A percentile compares a stretch with the other conserved stretches of the same genome.
These are phyloP conservation scores for Actinia tenebrosa DNA, from an alignment of 64 coral and sea anemone species.

Conservation along the genomic window DNA sequence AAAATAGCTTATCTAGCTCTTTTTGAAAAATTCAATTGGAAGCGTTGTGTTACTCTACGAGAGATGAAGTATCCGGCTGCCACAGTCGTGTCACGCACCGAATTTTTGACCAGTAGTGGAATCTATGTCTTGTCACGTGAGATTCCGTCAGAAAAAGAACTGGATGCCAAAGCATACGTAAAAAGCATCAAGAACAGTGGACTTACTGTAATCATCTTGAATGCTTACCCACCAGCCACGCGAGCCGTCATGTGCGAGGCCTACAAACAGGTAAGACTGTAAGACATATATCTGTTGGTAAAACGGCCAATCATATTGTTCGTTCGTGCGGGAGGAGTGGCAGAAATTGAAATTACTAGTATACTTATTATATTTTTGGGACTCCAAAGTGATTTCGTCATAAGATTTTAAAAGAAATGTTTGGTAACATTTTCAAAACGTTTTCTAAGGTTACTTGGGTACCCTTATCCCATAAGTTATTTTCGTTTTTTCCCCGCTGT, in stretches of 20 bases:
- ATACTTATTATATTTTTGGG: too few species aligned
- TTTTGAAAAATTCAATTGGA: constrained; percentile 53
- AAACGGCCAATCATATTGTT: not conserved
- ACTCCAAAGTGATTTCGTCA: too few species aligned
- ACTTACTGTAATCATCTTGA: constrained; percentile 46
- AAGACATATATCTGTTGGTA: not conserved
- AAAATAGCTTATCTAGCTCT: constrained; percentile 53
- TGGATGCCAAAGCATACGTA: constrained; percentile 47
- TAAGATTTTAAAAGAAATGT: too few species aligned
- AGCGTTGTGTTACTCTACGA: constrained; percentile 48
- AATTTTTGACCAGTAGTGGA: constrained; percentile 49
- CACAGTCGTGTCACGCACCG: constrained; percentile 51
- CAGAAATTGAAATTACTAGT: too few species aligned
- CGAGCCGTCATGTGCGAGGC: constrained; percentile 63
- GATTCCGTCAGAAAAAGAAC: constrained; percentile 40
- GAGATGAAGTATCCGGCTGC: constrained; percentile 60
- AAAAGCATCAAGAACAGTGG: constrained; percentile 51
- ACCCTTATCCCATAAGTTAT: too few species aligned
- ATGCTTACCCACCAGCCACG: constrained; percentile 64
- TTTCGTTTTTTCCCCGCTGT: too few species aligned
- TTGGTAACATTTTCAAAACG: too few species aligned
- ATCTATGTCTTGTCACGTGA: constrained; percentile 66
- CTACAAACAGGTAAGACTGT: constrained; percentile 44
- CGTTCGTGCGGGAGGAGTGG: not conserved
- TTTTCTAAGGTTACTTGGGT: too few species aligned